Conservation (phyloP, 2,888 invertebrate species). For the Ornithoptera alexandrae region DNA sequence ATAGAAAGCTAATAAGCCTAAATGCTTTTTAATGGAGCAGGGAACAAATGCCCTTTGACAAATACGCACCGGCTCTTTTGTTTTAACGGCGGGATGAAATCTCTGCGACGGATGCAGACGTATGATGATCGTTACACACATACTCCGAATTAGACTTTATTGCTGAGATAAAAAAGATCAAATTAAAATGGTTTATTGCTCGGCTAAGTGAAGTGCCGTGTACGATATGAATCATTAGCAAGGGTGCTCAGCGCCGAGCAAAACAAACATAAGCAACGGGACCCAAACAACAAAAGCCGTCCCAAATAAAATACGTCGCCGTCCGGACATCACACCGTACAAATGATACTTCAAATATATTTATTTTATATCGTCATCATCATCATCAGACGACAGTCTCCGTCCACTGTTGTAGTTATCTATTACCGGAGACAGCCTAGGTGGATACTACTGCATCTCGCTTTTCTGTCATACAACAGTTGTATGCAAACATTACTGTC, state of each 20-base stretch:
- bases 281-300: conserved; percentile 51
- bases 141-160: background rate
- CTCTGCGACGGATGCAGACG: conserved; percentile 16
- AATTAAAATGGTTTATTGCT: conserved; percentile 1
- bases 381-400: too few relatives aligned
- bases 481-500: too few relatives aligned
- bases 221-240: conserved; percentile 34
- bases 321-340: conserved; percentile 43
- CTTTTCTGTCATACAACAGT: too few relatives aligned
- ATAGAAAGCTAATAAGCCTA: conserved; percentile 14
- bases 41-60: conserved; percentile 17
- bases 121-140: background rate
- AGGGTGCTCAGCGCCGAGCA: conserved; percentile 41
- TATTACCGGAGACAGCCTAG: too few relatives aligned
- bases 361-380: background rate
- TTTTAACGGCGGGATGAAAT: conserved; percentile 21
- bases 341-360: background rate
- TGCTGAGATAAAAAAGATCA: background rate
- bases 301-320: conserved; percentile 45
- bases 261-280: conserved; percentile 51
- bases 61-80: conserved; percentile 16
- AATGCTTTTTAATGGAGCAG: conserved; percentile 21
- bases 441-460: too few relatives aligned
- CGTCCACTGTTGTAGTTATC: too few relatives aligned
- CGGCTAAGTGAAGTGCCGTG: conserved; percentile 25